These are phyloP conservation scores for Lacerta viridis DNA, from an alignment of 2,797 vertebrate genomes.

Conservation along the genomic window DNA sequence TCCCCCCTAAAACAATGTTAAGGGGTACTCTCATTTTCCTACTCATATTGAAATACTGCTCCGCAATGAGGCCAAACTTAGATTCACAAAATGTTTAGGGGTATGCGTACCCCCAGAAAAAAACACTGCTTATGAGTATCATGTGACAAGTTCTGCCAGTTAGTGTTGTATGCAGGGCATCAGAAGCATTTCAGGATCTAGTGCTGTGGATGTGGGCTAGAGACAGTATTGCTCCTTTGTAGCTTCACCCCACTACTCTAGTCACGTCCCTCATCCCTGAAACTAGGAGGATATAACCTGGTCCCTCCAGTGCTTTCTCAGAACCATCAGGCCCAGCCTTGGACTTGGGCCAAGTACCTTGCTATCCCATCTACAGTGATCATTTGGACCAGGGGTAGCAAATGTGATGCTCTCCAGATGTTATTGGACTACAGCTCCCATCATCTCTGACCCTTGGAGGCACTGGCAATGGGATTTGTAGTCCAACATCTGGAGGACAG, in stretches of 20 bases:
- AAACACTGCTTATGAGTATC: neutral
- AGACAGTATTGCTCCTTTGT: neutral
- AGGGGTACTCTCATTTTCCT: no score
- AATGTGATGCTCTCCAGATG: neutral
- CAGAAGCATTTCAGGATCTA: neutral
- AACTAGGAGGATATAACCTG: neutral
- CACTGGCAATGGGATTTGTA: no score
- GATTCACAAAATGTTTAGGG: no score
- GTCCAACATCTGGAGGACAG: no score
- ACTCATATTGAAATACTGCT: no score
- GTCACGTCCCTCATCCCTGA: neutral
- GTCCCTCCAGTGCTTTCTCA: no score
- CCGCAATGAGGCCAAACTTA: no score
- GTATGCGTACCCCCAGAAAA: no score
- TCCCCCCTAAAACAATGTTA: no score
- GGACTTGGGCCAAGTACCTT: neutral
- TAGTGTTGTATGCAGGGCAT: neutral
- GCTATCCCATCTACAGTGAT: neutral
- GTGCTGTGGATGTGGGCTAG: neutral
- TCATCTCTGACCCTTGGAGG: neutral
- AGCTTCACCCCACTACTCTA: neutral
- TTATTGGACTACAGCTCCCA: neutral
- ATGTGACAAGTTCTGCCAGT: neutral
- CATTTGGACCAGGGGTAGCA: neutral
- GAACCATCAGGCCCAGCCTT: neutral